These are phyloP conservation scores for Donacobius atricapilla DNA, from an alignment of 2,113 vertebrate species.

Conservation along the genomic window DNA sequence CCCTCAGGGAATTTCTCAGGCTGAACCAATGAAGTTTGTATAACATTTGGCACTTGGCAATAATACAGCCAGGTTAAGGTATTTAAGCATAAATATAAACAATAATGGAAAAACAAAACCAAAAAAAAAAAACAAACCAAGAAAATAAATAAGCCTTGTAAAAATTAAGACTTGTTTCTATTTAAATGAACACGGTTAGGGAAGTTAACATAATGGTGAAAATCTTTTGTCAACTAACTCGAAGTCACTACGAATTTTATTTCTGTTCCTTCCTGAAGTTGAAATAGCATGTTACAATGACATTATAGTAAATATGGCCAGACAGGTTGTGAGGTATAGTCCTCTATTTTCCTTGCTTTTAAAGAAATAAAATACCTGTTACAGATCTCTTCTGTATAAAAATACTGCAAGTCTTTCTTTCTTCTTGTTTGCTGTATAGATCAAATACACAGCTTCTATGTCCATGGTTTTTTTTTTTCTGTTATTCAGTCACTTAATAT, in stretches of 20 bases:
- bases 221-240: conserved; percentile 61
- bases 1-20: background rate
- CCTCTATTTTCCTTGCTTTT: conserved; percentile 70
- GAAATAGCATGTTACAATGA: conserved; percentile 67
- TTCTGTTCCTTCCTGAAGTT: conserved; percentile 58
- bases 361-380: conserved; percentile 79
- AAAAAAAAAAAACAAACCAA: background rate
- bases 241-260: conserved; percentile 64
- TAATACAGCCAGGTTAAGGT: conserved; percentile 69
- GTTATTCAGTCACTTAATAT: conserved; percentile 55
- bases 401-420: conserved; percentile 73
- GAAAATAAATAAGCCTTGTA: conserved; percentile 76
- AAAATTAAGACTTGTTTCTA: conserved; percentile 65
- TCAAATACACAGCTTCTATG: conserved; percentile 50
- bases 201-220: conserved; percentile 58
- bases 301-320: conserved; percentile 74
- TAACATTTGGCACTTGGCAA: conserved; percentile 74
- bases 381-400: conserved; percentile 77
- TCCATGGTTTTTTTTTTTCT: conserved; percentile 20
- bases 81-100: conserved; percentile 74
- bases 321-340: conserved; percentile 73
- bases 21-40: conserved; percentile 29
- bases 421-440: conserved; percentile 58
- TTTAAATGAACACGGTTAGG: conserved; percentile 65
- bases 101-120: conserved; percentile 38